These are phyloP conservation scores for Manis pentadactyla DNA, from an alignment of 2,797 vertebrate species.

Conservation along the genomic window DNA sequence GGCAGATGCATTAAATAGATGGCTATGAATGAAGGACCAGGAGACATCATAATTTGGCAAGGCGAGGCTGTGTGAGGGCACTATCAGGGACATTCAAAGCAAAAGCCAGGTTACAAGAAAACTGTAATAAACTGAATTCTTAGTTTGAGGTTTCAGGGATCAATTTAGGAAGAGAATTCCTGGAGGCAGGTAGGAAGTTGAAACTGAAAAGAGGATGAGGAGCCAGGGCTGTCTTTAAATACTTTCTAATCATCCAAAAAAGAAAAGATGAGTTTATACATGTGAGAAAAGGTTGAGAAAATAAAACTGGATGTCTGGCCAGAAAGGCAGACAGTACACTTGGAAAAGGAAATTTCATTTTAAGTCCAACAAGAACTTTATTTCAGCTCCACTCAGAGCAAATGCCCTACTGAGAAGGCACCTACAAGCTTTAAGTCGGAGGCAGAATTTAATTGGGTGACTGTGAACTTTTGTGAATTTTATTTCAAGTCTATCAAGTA, in stretches of 20 bases:
- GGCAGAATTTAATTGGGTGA: neutral
- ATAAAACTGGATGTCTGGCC: slow-evolving; percentile 17
- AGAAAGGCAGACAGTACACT: slow-evolving; percentile 42
- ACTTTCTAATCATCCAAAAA: slow-evolving; percentile 11
- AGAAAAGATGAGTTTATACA: neutral
- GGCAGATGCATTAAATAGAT: neutral
- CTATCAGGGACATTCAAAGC: neutral
- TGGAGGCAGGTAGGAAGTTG: neutral
- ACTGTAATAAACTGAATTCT: neutral
- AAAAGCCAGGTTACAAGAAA: slow-evolving; percentile 33
- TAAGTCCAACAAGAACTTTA: neutral
- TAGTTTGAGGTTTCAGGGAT: neutral
- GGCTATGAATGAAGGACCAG: neutral
- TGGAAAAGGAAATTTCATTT: slow-evolving; percentile 50
- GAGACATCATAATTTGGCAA: neutral
- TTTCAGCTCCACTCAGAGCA: slow-evolving; percentile 38
- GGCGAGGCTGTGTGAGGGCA: neutral
- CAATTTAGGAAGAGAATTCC: slow-evolving; percentile 2
- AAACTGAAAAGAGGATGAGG: slow-evolving; percentile 29
- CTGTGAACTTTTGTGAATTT: neutral
- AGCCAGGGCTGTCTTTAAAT: slow-evolving; percentile 10
- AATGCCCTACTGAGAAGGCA: neutral
- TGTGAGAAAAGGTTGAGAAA: neutral
- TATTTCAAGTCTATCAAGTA: neutral
- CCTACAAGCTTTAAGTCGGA: neutral